Base-by-base conservation (phyloP, 1,140 invertebrate genomes). In the Antheraea mylitta region DNA sequence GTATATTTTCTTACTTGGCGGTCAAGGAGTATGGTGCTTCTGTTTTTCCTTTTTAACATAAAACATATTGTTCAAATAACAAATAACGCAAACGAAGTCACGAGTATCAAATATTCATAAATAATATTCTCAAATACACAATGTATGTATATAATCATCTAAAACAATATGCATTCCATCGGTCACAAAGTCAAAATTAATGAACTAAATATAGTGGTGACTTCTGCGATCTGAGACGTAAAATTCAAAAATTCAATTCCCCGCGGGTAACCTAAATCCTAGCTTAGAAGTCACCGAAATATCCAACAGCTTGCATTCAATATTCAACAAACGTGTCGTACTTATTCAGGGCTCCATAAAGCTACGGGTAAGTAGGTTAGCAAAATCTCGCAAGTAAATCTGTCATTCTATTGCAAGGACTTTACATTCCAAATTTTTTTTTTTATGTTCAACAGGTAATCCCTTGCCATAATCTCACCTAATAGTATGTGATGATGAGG, bases 291-390 rank as follows among this genome's bases (percentile, higher is more conserved):
- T 42, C 18, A 38, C 36, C 36, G 63, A 64, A 64, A 58, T 72
- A 68, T 72, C 45, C 48, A 18, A 18, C 42, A 42, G 38, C 38
- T 42, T 22, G 64, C 58, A 72, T 72, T 72, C 48, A 58, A 58
- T 72, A 72, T 72, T 72, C 70, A 58, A n/a, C 62, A 45, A 19
- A 63, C 59, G 61, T 72, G 71, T 66, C 36, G 18, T 64, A 64
- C 38, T 64, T 42, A 64, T 64, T 64, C 16, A 38, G 37, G 16
- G 62, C 63, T 16, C 36, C 63, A 64, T 64, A 64, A 64, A 64
- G 36, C 10, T 64, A 64, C 63, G 63, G n/a, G n/a, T n/a, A n/a
- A n/a, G n/a, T 37, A 9, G 58, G 18, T 60, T 60, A 22, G 22
- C n/a, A 19, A 18, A 19, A 19, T 9, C 18, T 60, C 16, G 58